Base-by-base conservation (phyloP, 2,888 invertebrate species). In the Scaptodrosophila latifasciaeformis region DNA sequence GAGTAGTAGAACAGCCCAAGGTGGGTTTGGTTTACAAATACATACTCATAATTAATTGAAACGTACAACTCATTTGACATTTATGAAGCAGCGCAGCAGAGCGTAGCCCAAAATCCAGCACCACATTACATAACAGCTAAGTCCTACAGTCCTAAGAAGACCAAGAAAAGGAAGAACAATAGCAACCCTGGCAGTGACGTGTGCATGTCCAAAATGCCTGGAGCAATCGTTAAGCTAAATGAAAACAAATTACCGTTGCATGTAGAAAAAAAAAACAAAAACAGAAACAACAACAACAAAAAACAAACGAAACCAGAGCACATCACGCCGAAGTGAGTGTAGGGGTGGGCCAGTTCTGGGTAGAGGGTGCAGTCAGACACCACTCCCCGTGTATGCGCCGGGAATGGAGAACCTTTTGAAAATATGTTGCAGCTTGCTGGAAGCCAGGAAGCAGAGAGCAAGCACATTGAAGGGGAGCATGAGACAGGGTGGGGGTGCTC, bases 211-310 rank as follows among this genome's bases (percentile, higher is more conserved):
- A 67, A 43, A 76, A 66, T 68, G 69, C 71, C 76, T 68, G 75
- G 71, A 65, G 71, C 65, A 75, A 81, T 74, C 76, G 75, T 75
- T 70, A 71, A 78, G 65, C 79, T 81, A 78, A 76, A 76, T 76
- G 81, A 76, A 78, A 78, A 76, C 76, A 81, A 76, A 76, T 76
- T 81, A 75, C 81, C 57, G 64, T 76, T 81, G 76, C 76, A 81
- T 81, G 76, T 55, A 66, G 17, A 35, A 2, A 35, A 35, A 35
- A 35, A 35, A 31, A 27, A 61, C 55, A 42, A 44, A 53, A 59
- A 56, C 44, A 49, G 56, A 29, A 60, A 59, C 57, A 50, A 37
- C 45, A 51, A 54, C 62, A n/a, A n/a, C n/a, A n/a, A n/a, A n/a
- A n/a, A n/a, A n/a, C n/a, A n/a, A n/a, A n/a, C n/a, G n/a, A n/a